phyloP scores from a whole-genome alignment of 2,888 invertebrate species.

The Cerastis rubricosa region DNA sequence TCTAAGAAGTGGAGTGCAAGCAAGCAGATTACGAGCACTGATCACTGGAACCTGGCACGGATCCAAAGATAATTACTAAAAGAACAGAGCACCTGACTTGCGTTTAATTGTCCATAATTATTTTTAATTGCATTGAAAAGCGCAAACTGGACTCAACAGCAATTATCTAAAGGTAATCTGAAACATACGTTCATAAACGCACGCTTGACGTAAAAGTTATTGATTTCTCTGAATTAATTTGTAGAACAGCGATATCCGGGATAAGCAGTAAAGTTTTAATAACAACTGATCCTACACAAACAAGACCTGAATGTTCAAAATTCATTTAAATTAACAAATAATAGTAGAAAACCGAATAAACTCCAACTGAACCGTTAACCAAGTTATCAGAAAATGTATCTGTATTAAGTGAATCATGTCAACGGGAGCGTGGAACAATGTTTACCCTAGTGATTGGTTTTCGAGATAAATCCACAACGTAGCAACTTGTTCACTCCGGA shows the following conservation, averaged over 20 bases:
- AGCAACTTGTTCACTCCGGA: conserved; percentile 64
- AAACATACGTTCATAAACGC: background rate
- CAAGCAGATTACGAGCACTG: conserved; percentile 42
- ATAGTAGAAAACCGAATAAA: conserved; percentile 31
- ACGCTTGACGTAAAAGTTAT: no score
- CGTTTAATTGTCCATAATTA: conserved; percentile 36
- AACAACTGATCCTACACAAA: conserved; percentile 17
- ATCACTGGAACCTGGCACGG: conserved; percentile 51
- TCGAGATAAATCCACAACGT: conserved; percentile 69
- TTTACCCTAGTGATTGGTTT: conserved; percentile 76
- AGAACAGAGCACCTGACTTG: conserved; percentile 31
- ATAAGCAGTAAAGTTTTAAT: conserved; percentile 7
- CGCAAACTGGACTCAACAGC: background rate
- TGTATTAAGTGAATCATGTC: conserved; percentile 63
- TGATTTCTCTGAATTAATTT: background rate
- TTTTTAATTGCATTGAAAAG: conserved; percentile 11
- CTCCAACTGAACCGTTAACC: conserved; percentile 50
- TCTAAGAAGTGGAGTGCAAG: conserved; percentile 45
- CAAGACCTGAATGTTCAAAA: conserved; percentile 14
- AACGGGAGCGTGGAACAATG: conserved; percentile 69
- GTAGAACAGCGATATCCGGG: background rate
- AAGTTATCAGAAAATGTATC: conserved; percentile 62
- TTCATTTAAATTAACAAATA: conserved; percentile 26
- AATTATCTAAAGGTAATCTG: background rate
- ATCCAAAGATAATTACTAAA: conserved; percentile 46